Percentiles rank a stretch among this genome's conserved stretches.
Conservation (phyloP, 2,888 invertebrate species). For the Cephus spinipes region DNA sequence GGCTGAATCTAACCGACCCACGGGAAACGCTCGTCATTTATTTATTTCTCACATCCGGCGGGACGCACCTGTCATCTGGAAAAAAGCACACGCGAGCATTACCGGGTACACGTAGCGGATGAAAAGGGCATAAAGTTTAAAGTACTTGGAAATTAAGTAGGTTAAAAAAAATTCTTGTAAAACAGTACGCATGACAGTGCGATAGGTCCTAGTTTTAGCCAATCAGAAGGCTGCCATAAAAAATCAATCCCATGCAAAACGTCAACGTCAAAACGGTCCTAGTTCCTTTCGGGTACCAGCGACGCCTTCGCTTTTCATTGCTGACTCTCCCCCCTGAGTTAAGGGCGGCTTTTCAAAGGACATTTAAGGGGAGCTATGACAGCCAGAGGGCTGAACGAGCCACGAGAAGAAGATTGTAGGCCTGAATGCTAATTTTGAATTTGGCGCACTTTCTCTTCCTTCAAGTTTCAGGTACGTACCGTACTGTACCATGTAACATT, state of each 20-base stretch:
- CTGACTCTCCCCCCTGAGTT: not conserved
- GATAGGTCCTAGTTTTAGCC: not conserved
- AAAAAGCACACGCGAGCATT: not conserved
- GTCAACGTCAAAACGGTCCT: not conserved
- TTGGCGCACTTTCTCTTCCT: not conserved
- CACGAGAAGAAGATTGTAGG: constrained; percentile 42
- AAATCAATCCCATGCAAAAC: not conserved
- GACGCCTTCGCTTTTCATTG: not conserved
- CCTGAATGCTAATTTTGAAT: constrained; percentile 50
- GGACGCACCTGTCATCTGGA: constrained; percentile 31
- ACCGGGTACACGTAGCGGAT: not conserved
- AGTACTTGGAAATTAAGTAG: not conserved
- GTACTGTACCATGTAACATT: not conserved
- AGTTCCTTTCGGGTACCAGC: not conserved
- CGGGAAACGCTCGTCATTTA: constrained; percentile 59
- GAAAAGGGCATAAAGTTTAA: not conserved
- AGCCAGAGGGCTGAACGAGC: constrained; percentile 9
- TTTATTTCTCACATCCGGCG: constrained; percentile 50
- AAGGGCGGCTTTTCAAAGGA: not conserved
- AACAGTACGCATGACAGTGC: not conserved
- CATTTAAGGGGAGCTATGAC: not conserved
- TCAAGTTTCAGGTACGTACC: not conserved
- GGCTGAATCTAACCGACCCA: constrained; percentile 38
- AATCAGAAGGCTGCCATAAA: not conserved
- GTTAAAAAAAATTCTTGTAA: not conserved